Base-by-base conservation (phyloP, 2,888 invertebrate species). In the Aelia acuminata region DNA sequence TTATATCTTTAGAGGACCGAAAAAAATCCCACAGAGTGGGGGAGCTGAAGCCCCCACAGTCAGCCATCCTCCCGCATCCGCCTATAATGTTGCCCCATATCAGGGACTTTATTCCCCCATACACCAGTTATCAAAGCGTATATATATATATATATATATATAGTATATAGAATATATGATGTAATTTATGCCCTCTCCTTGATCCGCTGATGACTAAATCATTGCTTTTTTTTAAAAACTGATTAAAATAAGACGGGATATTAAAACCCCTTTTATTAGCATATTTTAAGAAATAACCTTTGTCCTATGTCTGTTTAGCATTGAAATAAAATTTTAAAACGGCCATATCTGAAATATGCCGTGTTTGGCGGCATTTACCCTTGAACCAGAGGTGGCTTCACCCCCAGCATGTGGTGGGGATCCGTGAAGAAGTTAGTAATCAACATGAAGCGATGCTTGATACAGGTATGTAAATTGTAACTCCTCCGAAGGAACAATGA, bases 371-470 rank as follows among this genome's bases (percentile, higher is more conserved):
- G 2, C 31, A 31, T 70, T 43, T 80, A 80, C 80, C 80, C 80
- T 80, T 80, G 80, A 80, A 47, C 43, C 80, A 39, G 39, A 43
- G 43, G 80, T 47, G 39, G 80, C 43, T 22, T 39, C 11, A 80
- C 20, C 13, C 75, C 13, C 75, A 39, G 3, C 80, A 43, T 80
- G n/a, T 80, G 80, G 80, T 80, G 80, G 80, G 80, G 80, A 39
- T 43, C 13, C n/a, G 43, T 22, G 3, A 39, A 80, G 22, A n/a
- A 43, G 80, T 80, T 39, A 80, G 80, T 80, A 39, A 39, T 22
- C 43, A 80, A 39, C 43, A 80, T 47, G 80, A 80, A 4, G 80
- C 35, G 80, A 47, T 43, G 15, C 80, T 80, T 80, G 43, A 11
- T 80, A 39, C 80, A 80, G 80, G 80, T 80, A 80, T 10, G 80